A percentile compares a stretch with the other conserved stretches of the same genome.
Evolutionary conservation across 1,140 invertebrate species (phyloP).

Genomic region (Latrodectus geometricus): DNA sequence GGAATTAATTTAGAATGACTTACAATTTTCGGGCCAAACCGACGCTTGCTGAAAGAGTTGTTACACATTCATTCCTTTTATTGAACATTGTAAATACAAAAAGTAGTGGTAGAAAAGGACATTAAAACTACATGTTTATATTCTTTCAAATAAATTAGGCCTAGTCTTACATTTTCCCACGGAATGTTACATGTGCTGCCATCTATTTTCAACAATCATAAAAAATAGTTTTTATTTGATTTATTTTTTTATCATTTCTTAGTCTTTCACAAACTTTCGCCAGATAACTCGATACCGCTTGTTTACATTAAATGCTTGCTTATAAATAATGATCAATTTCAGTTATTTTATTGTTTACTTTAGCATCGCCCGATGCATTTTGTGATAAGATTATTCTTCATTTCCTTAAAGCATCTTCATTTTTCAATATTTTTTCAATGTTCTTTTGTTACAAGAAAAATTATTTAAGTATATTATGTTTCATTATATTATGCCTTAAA

Average conservation of each 20-base stretch:
- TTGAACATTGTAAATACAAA: slow-evolving; percentile 1
- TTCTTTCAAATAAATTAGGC: slow-evolving; percentile 17
- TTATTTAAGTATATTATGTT: no score
- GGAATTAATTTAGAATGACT: background rate
- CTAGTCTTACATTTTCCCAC: background rate
- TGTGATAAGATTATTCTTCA: no score
- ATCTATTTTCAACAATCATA: slow-evolving; percentile 1
- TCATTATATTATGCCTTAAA: no score
- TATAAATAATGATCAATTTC: no score
- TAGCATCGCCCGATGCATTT: no score
- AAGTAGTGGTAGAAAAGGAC: background rate
- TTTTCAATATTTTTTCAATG: no score
- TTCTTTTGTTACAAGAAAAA: no score
- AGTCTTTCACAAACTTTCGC: background rate
- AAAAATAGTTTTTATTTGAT: background rate
- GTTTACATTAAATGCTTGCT: background rate
- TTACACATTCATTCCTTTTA: background rate
- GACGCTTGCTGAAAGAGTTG: no score
- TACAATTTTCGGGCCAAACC: background rate
- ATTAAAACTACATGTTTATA: slow-evolving; percentile 1
- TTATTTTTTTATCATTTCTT: background rate
- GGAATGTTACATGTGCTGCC: slow-evolving; percentile 21
- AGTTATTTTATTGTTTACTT: no score
- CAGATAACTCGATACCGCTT: background rate
- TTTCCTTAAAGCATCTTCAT: no score